Evolutionary conservation across 1,140 invertebrate genomes (phyloP).

Genomic region (Papilio xuthus): DNA sequence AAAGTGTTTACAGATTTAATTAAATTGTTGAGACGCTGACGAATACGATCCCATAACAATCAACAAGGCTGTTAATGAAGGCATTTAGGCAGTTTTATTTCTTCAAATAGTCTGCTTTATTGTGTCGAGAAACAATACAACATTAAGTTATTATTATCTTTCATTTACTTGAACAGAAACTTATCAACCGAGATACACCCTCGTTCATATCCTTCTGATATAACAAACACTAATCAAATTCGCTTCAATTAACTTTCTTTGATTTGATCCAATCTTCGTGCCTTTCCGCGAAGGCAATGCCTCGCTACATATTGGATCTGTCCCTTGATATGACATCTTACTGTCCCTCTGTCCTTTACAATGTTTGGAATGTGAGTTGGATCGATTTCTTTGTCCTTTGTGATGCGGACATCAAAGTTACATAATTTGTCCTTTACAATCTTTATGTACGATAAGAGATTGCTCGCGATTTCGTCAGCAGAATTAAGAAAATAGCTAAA

Average conservation of each 20-base stretch:
- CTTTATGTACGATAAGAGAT: not conserved
- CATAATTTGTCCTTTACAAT: not conserved
- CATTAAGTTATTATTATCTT: not conserved
- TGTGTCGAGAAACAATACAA: not conserved
- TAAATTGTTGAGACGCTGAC: not conserved
- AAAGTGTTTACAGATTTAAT: slow-evolving; percentile 23
- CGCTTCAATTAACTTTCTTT: slow-evolving; percentile 17
- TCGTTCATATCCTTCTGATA: not conserved
- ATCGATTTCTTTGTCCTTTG: not conserved
- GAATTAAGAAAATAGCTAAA: too few species aligned
- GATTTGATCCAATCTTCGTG: slow-evolving; percentile 1
- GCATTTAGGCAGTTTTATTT: not conserved
- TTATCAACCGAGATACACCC: not conserved
- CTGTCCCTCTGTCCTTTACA: not conserved
- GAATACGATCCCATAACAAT: not conserved
- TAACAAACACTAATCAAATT: slow-evolving; percentile 1
- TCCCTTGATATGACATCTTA: not conserved
- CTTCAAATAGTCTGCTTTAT: not conserved
- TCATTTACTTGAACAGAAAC: not conserved
- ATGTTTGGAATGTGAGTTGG: not conserved
- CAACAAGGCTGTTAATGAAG: slow-evolving; percentile 13
- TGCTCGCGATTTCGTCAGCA: too few species aligned
- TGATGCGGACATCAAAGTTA: not conserved
- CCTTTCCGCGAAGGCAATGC: not conserved
- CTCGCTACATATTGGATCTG: slow-evolving; percentile 11